These are phyloP conservation scores for Melanotaenia duboulayi DNA, from an alignment of 2,113 vertebrate genomes.

Conservation along the genomic window DNA sequence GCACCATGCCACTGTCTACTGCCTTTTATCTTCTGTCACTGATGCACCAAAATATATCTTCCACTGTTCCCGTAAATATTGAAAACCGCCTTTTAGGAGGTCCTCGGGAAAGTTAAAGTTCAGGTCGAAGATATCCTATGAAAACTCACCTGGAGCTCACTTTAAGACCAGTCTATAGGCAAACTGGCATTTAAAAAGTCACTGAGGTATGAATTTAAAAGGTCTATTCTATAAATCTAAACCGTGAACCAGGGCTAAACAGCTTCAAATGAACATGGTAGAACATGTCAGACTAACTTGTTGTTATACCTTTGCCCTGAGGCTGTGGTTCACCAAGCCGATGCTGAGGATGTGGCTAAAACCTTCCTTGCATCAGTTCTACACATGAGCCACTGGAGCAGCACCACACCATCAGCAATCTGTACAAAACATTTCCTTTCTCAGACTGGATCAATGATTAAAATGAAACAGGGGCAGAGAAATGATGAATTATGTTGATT, in stretches of 20 bases:
- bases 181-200: neutral
- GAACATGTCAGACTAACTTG: neutral
- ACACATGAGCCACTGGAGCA: neutral
- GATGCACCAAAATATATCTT: no score
- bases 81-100: no score
- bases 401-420: neutral
- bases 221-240: neutral
- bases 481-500: neutral
- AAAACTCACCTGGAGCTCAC: no score
- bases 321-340: neutral
- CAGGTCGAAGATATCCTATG: no score
- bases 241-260: neutral
- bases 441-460: neutral
- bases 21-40: no score
- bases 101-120: no score
- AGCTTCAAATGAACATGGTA: neutral
- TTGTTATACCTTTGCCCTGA: neutral
- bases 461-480: neutral
- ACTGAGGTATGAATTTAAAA: neutral
- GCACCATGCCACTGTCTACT: no score
- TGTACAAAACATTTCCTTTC: conserved; percentile 1
- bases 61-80: no score
- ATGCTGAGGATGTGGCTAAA: neutral
- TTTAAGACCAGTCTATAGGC: no score
- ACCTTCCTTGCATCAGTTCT: neutral